Conservation (phyloP, 2,888 invertebrate genomes). For the Ichneumon xanthorius region DNA sequence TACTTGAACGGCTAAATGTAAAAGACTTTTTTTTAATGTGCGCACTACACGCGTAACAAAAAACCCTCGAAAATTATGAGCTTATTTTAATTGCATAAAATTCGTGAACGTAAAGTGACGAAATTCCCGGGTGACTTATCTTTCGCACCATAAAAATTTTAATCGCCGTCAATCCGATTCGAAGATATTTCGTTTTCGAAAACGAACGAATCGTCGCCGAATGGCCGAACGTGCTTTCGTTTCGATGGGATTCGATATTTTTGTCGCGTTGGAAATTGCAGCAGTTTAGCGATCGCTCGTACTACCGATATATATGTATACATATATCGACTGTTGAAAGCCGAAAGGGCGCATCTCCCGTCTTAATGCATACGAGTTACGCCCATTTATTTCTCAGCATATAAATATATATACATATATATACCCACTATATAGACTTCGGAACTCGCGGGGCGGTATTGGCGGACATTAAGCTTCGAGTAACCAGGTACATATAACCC, state of each 20-base stretch:
- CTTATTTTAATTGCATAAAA: not conserved
- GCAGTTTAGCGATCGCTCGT: not conserved
- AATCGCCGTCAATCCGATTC: not conserved
- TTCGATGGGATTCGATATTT: constrained; percentile 10
- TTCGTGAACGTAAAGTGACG: not conserved
- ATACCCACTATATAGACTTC: not conserved
- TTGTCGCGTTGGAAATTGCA: not conserved
- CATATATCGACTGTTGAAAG: not conserved
- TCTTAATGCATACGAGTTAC: too few relatives aligned
- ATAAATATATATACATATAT: not conserved
- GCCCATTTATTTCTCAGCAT: too few relatives aligned
- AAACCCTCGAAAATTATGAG: not conserved
- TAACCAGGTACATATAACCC: not conserved
- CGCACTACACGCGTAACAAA: not conserved
- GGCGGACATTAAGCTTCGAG: constrained; percentile 15
- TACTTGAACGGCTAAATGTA: too few relatives aligned
- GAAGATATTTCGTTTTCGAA: constrained; percentile 2
- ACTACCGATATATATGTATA: not conserved
- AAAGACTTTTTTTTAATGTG: too few relatives aligned
- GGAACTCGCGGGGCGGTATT: not conserved
- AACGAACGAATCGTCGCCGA: not conserved
- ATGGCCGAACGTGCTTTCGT: constrained; percentile 9
- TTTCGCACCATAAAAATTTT: not conserved
- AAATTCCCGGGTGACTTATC: not conserved
- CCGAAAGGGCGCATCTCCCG: too few relatives aligned